Conservation (phyloP, 2,797 vertebrate species). For the Sebastes kiyomatsui region DNA sequence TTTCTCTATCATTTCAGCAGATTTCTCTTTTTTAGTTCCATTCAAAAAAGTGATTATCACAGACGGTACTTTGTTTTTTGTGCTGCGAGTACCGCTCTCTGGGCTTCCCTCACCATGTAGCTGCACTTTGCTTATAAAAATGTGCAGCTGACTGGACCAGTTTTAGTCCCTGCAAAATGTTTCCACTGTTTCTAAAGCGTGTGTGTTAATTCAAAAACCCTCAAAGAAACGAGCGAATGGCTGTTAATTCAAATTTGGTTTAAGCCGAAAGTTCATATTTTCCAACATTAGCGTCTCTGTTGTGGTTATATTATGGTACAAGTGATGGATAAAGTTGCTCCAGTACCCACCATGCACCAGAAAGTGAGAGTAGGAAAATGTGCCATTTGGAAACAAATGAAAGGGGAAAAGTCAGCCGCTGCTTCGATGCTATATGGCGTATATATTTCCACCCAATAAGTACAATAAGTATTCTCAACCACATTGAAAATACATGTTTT, state of each 20-base stretch:
- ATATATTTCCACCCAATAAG: not conserved
- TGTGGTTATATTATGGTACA: conserved; percentile 48
- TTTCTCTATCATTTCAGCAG: conserved; percentile 84
- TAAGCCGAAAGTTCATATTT: conserved; percentile 55
- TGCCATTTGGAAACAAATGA: conserved; percentile 29
- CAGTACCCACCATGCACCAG: conserved; percentile 9
- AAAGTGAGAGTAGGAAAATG: not conserved
- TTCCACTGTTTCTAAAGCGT: conserved; percentile 41
- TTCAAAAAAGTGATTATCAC: conserved; percentile 74
- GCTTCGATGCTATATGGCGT: not conserved
- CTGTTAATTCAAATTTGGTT: conserved; percentile 60
- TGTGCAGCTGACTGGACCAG: not conserved
- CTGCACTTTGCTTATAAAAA: conserved; percentile 51
- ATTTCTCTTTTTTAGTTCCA: conserved; percentile 75
- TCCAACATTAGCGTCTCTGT: conserved; percentile 47
- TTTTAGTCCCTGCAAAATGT: conserved; percentile 36
- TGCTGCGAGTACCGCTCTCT: conserved; percentile 24
- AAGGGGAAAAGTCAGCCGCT: conserved; percentile 10
- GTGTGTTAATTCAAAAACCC: conserved; percentile 12
- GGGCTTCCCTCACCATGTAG: conserved; percentile 45
- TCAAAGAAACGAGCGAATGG: conserved; percentile 41
- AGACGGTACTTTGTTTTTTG: conserved; percentile 50
- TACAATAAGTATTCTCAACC: conserved; percentile 24
- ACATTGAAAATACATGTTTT: conserved; percentile 22
- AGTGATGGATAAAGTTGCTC: conserved; percentile 34